These are phyloP conservation scores for Alethe diademata DNA, from an alignment of 2,113 vertebrate species.

Conservation along the genomic window DNA sequence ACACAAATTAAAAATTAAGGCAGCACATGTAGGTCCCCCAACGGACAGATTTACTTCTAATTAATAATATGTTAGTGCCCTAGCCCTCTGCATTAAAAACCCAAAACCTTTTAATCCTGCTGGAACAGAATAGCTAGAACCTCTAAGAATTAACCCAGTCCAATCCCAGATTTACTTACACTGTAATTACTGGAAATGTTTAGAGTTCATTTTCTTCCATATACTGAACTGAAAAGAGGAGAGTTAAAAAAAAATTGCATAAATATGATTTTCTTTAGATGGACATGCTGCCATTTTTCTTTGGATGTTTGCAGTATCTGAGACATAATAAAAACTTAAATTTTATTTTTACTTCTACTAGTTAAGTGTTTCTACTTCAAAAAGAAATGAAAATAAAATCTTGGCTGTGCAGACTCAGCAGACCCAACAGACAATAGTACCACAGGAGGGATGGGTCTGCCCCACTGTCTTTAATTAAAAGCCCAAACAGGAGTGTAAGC, in stretches of 20 bases:
- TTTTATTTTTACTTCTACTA: not conserved
- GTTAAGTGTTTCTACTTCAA: not conserved
- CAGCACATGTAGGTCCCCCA: not conserved
- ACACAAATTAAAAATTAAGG: constrained; percentile 3
- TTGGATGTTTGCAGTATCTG: not conserved
- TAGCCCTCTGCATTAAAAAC: not conserved
- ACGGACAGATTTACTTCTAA: constrained; percentile 63
- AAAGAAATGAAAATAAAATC: constrained; percentile 5
- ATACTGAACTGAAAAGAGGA: not conserved
- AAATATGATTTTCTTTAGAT: fast-evolving
- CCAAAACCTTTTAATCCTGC: not conserved
- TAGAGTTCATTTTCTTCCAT: constrained; percentile 8
- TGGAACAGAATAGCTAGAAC: not conserved
- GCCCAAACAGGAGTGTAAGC: not conserved
- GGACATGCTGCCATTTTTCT: not conserved
- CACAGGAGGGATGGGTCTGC: not conserved
- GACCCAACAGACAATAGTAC: not conserved
- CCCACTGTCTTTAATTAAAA: constrained; percentile 24
- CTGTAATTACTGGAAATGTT: constrained; percentile 34
- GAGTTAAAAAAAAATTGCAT: not conserved
- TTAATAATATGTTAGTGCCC: constrained; percentile 22
- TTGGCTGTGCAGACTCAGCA: not conserved
- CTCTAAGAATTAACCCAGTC: not conserved
- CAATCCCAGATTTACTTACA: constrained; percentile 54
- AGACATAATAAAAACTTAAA: not conserved